Evolutionary conservation across 1,140 invertebrate species (phyloP), one percentile per base, ranked within the genome.

Genomic region (Pachyrhynchus sulphureomaculatus): DNA sequence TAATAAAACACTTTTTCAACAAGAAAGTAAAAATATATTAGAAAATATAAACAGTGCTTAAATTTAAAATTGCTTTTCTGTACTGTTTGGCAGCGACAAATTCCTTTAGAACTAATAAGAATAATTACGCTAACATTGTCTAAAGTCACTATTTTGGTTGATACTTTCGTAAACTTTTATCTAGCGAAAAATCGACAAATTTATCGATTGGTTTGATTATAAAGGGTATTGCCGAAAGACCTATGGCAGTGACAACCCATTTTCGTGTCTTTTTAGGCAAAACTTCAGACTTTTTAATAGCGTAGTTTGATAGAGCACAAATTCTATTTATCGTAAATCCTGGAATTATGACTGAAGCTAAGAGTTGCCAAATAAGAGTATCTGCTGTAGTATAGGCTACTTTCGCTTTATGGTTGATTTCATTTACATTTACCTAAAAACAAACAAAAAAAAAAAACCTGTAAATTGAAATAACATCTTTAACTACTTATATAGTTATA

Each of bases 141-240:
- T n/a, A n/a, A n/a, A n/a, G n/a, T 3, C 5, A 6, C 26, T 29
- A 62, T 33, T 62, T 33, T 10, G 64, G 59, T 29, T 66, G 32
- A 24, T 67, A 39, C 56, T 73, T 72, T 53, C 74, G 63, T 12
- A 75, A 47, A 37, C 87, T 90, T 12, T 77, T 71, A 74, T 98
- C 88, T 91, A 98, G 91, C 0, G 87, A 65, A 36, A 79, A 72
- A 71, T 96, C 90, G 0, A 96, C 92, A 5, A 82, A 79, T 17
- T 74, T 68, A 77, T 98, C 96, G 70, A 98, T 98, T 13, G 95
- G 95, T 67, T 88, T 85, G 34, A 98, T 88, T 69, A 98, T 98
- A 62, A 97, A 82, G 1, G 95, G 95, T 70, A 98, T 98, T 34
- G 88, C 87, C 0, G 78, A 77, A 15, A 98, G 78, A 9, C 95